Base-by-base conservation (phyloP, 2,888 invertebrate species). In the Caenorhabditis macrosperma region DNA sequence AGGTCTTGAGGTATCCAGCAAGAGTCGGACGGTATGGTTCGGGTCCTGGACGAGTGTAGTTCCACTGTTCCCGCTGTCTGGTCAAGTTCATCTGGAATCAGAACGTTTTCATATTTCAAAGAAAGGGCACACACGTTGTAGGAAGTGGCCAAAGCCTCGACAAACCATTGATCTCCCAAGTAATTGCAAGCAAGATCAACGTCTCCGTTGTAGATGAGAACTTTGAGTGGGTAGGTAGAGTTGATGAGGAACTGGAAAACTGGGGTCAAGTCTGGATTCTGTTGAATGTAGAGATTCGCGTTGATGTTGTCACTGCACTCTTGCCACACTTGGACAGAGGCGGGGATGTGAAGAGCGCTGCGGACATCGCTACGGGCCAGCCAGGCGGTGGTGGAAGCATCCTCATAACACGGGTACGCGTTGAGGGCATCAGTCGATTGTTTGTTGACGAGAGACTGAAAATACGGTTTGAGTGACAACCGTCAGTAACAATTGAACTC, bases 181-280 rank as follows among this genome's bases (percentile, higher is more conserved):
- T 83, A 88, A 54, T 89, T 85, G 68, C 87, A 87, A 20, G 87
- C 87, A 64, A 87, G 79, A 61, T 89, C 88, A 28, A 82, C 86
- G 55, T 87, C 87, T 76, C 89, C 89, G 81, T 89, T 89, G 77
- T 85, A 89, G 55, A 89, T 82, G 12, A 89, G 77, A 71, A 85
- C 66, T 15, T 78, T 78, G 6, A 88, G 72, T 30, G 83, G 74
- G 66, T 82, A 79, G 6, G 46, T 66, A 12, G 83, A 84, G 35
- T 83, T 64, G 50, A 85, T 52, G 24, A 86, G 69, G 38, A 28
- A 64, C 28, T 86, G 57, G 85, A 88, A 88, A n/a, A 87, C 79
- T n/a, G 80, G 59, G 1, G 84, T 84, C 52, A 82, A 85, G 74
- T 88, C 88, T 61, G 86, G 78, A 69, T 86, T 64, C 57, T 87